A percentile compares a stretch with the other conserved stretches of the same genome.
Conservation (phyloP, 1,140 invertebrate genomes). For the Ctenoplectra terminalis region DNA sequence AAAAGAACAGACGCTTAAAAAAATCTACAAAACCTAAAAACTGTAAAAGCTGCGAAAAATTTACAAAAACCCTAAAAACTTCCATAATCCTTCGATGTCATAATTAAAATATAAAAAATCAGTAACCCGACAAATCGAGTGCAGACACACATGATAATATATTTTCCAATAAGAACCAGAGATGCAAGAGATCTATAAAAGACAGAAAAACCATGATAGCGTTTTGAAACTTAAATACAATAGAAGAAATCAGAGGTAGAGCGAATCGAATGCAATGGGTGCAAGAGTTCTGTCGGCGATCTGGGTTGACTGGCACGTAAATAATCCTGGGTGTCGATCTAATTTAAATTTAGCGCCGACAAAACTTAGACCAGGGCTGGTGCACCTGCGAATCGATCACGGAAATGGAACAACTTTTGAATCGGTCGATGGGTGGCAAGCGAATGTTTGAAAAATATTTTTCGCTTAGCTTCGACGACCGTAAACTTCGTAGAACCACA, state of each 20-base stretch:
- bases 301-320: constrained; percentile 43
- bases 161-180: too few species aligned
- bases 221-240: neutral
- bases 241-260: neutral
- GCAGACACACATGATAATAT: too few species aligned
- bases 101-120: too few species aligned
- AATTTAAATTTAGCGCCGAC: constrained; percentile 48
- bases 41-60: too few species aligned
- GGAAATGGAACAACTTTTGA: neutral
- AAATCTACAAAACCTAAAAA: too few species aligned
- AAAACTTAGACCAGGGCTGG: neutral
- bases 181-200: too few species aligned
- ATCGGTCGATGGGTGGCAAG: neutral
- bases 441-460: neutral
- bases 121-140: too few species aligned
- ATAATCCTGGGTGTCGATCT: constrained; percentile 57
- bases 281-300: constrained; percentile 31
- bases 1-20: too few species aligned
- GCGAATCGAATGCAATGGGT: constrained; percentile 1
- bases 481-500: neutral
- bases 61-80: too few species aligned
- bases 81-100: too few species aligned
- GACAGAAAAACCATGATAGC: neutral
- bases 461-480: neutral
- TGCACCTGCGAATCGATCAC: constrained; percentile 3